Evolutionary conservation across 2,888 invertebrate genomes (phyloP).

Genomic region (Acanthosepion esculentum): DNA sequence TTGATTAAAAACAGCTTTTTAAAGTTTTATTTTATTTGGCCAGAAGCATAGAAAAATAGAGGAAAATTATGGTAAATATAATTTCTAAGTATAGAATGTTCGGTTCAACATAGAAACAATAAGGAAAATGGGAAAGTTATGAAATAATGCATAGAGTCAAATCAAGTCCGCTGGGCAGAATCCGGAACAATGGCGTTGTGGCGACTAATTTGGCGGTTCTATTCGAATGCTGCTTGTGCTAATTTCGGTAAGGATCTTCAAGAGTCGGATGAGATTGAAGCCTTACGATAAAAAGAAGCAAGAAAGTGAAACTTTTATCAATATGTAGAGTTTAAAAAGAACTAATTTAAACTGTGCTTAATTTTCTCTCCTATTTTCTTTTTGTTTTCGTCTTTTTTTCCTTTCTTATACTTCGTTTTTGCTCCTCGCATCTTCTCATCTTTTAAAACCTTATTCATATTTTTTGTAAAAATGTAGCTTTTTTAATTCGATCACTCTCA

Average conservation of each 20-base stretch:
- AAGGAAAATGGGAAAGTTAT: not conserved
- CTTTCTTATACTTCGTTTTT: too few species aligned
- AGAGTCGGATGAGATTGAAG: not conserved
- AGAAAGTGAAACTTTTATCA: not conserved
- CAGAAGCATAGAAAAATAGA: not conserved
- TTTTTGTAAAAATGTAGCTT: not conserved
- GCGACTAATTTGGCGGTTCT: not conserved
- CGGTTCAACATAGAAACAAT: not conserved
- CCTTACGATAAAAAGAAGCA: not conserved
- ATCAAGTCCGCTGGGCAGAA: not conserved
- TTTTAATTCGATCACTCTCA: too few species aligned
- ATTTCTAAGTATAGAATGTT: not conserved
- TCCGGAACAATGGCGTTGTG: not conserved
- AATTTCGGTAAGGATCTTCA: not conserved
- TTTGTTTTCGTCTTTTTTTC: not conserved
- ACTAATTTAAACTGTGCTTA: not conserved
- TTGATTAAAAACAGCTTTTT: not conserved
- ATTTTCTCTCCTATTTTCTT: not conserved
- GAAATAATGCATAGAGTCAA: not conserved
- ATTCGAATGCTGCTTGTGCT: not conserved
- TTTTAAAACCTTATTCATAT: not conserved
- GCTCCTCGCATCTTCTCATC: not conserved
- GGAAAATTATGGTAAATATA: not conserved
- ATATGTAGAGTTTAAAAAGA: not conserved
- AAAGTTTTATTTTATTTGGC: not conserved